Conservation (phyloP, 2,113 vertebrate species). For the Phasianus colchicus region DNA sequence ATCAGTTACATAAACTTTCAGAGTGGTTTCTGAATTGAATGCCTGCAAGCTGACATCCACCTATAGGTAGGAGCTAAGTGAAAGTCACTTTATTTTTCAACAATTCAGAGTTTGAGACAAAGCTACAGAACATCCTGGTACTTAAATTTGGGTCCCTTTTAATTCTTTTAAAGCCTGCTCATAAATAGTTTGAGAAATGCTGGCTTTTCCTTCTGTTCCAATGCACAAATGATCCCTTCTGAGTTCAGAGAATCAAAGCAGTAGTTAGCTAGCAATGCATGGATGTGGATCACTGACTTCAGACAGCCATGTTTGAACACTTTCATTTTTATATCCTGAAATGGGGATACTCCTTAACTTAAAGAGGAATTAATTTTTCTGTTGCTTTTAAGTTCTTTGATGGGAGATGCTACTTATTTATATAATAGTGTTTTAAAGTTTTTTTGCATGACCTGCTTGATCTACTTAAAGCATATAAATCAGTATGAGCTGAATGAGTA, state of each 20-base stretch:
- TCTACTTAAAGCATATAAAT: constrained; percentile 10
- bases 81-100: background rate
- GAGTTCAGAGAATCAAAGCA: background rate
- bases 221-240: background rate
- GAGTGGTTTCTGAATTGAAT: background rate
- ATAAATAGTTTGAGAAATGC: background rate
- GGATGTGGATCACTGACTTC: background rate
- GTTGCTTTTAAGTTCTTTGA: constrained; percentile 51
- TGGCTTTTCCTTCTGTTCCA: background rate
- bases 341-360: background rate
- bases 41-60: background rate
- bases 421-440: constrained; percentile 11
- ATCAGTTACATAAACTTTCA: background rate
- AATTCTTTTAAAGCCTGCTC: background rate
- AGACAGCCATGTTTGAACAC: background rate
- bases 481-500: background rate
- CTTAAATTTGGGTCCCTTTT: background rate
- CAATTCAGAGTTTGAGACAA: background rate
- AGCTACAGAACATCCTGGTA: background rate
- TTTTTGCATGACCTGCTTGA: background rate
- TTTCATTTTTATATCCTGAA: constrained; percentile 27
- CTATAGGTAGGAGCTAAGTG: background rate
- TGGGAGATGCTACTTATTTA: constrained; percentile 14
- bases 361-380: constrained; percentile 29
- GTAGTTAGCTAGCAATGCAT: background rate